phyloP scores from a whole-genome alignment of 2,797 vertebrate species.

The Ptychobarbus kaznakovi region DNA sequence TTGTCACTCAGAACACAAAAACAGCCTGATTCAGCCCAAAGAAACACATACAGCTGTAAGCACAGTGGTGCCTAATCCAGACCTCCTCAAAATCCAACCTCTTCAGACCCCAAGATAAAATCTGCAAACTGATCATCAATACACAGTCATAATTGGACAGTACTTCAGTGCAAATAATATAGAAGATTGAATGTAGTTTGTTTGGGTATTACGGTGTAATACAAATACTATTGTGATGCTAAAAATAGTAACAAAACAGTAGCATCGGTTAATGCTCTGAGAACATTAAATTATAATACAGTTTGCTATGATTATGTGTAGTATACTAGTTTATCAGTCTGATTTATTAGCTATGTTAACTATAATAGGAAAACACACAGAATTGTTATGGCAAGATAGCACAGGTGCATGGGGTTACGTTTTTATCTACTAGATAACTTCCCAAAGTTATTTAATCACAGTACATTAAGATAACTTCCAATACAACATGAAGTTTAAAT shows the following conservation, averaged over 20 bases:
- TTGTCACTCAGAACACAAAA: background rate
- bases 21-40: background rate
- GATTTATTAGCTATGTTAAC: background rate
- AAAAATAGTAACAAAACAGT: background rate
- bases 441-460: background rate
- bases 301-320: constrained; percentile 3
- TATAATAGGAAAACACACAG: background rate
- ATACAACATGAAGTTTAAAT: too few relatives aligned
- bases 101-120: background rate
- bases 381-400: background rate
- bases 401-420: background rate
- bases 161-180: background rate
- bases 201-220: background rate
- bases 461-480: too few relatives aligned
- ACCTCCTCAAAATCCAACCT: background rate
- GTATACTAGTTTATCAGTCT: background rate
- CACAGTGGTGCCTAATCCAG: background rate
- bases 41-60: background rate
- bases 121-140: background rate
- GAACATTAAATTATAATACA: background rate
- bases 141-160: background rate
- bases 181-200: background rate
- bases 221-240: background rate
- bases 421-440: background rate
- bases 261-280: too few relatives aligned